These are phyloP conservation scores for Eupithecia abbreviata DNA, from an alignment of 2,888 invertebrate genomes.

Conservation along the genomic window DNA sequence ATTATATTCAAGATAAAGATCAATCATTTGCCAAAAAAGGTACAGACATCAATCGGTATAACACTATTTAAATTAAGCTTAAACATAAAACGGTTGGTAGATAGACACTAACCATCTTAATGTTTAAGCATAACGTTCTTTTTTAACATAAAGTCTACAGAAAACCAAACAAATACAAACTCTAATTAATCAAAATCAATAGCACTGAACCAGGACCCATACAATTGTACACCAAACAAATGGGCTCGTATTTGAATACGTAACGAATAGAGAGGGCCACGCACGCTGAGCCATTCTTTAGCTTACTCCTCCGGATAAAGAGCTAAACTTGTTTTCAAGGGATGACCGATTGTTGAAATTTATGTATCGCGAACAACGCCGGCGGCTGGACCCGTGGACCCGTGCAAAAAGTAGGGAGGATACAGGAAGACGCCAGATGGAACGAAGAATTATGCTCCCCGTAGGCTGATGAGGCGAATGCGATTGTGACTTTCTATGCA, in stretches of 20 bases:
- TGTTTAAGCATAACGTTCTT: too few relatives aligned
- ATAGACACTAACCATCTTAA: too few relatives aligned
- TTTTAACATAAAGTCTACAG: constrained; percentile 10
- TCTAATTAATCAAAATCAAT: constrained; percentile 72
- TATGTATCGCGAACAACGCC: constrained; percentile 81
- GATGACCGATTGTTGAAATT: constrained; percentile 84
- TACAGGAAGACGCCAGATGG: constrained; percentile 82
- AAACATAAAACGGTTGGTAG: too few relatives aligned
- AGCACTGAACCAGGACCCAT: constrained; percentile 48
- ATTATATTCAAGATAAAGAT: too few relatives aligned
- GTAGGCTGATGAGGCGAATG: constrained; percentile 82
- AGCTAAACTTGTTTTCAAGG: constrained; percentile 84
- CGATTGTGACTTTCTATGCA: constrained; percentile 83
- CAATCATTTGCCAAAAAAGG: too few relatives aligned
- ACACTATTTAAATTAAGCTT: too few relatives aligned
- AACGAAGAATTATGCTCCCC: constrained; percentile 81
- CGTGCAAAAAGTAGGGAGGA: constrained; percentile 77
- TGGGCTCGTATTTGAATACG: constrained; percentile 81
- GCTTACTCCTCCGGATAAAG: constrained; percentile 80
- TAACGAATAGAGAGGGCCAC: constrained; percentile 78
- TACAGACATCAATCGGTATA: too few relatives aligned
- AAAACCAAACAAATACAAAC: constrained; percentile 38
- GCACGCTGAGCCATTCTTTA: constrained; percentile 78
- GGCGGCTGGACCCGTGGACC: constrained; percentile 73
- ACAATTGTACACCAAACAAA: constrained; percentile 67